These are phyloP conservation scores for Lacanobia oleracea DNA, from an alignment of 2,888 invertebrate species.

Conservation along the genomic window DNA sequence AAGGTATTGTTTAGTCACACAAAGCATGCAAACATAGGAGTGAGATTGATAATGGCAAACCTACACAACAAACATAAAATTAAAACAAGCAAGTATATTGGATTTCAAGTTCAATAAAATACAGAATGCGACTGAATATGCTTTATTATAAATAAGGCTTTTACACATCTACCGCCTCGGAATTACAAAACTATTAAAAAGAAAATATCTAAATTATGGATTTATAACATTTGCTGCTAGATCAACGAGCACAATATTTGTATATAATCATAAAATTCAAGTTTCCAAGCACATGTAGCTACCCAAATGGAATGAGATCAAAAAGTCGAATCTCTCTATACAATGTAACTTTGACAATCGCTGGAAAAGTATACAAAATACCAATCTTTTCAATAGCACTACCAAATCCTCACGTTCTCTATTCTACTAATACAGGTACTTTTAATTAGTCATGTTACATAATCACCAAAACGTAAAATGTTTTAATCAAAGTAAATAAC, in stretches of 20 bases:
- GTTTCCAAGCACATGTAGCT: conserved; percentile 62
- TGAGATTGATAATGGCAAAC: conserved; percentile 87
- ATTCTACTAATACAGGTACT: conserved; percentile 64
- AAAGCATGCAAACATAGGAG: conserved; percentile 66
- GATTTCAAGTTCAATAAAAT: conserved; percentile 84
- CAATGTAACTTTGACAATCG: conserved; percentile 70
- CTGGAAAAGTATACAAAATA: conserved; percentile 76
- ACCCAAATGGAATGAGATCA: conserved; percentile 76
- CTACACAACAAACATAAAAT: conserved; percentile 88
- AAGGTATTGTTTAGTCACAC: conserved; percentile 59
- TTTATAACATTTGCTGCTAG: conserved; percentile 68
- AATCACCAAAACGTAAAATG: conserved; percentile 35
- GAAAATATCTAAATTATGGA: conserved; percentile 67
- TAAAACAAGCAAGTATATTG: conserved; percentile 76
- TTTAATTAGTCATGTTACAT: conserved; percentile 54
- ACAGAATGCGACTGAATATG: conserved; percentile 86
- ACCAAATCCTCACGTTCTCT: conserved; percentile 57
- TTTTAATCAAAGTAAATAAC: conserved; percentile 51
- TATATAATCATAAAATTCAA: conserved; percentile 71
- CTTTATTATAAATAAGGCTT: conserved; percentile 89
- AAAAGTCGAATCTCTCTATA: conserved; percentile 55
- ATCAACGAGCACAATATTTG: conserved; percentile 67
- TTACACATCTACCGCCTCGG: conserved; percentile 83
- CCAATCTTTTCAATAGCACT: conserved; percentile 69
- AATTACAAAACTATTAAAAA: conserved; percentile 84